Conservation (phyloP, 1,140 invertebrate genomes). For the Lamellibrachia luymesi region DNA sequence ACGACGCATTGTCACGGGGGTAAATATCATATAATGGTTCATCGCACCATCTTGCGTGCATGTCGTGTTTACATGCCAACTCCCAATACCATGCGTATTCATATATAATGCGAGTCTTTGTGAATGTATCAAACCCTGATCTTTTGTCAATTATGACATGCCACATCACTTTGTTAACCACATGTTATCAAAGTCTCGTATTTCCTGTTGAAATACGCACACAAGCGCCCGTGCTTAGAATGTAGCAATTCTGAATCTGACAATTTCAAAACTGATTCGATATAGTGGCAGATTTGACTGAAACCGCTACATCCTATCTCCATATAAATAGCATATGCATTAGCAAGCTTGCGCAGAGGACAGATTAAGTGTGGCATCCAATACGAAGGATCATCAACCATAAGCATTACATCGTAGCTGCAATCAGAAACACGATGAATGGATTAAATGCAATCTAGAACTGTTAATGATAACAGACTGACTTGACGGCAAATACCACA, state of each 20-base stretch:
- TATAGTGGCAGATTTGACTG: not conserved
- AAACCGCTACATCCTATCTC: not conserved
- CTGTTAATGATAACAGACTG: not conserved
- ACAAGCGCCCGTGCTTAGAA: not conserved
- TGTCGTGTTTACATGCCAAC: not conserved
- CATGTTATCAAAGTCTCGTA: not conserved
- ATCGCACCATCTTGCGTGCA: not conserved
- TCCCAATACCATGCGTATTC: not conserved
- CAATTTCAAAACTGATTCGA: constrained; percentile 1
- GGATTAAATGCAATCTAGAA: not conserved
- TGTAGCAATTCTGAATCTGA: not conserved
- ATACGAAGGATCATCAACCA: not conserved
- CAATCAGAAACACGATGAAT: not conserved
- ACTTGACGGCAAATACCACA: no score
- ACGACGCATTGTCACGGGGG: not conserved
- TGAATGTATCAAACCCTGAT: not conserved
- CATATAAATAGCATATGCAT: constrained; percentile 1
- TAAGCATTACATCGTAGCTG: not conserved
- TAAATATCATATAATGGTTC: not conserved
- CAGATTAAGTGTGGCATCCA: not conserved
- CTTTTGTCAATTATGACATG: not conserved
- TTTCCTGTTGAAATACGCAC: not conserved
- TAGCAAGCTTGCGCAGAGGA: not conserved
- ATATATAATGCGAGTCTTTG: not conserved
- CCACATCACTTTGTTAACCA: not conserved